phyloP scores from a whole-genome alignment of 2,888 invertebrate species.

The Luffia ferchaultella region DNA sequence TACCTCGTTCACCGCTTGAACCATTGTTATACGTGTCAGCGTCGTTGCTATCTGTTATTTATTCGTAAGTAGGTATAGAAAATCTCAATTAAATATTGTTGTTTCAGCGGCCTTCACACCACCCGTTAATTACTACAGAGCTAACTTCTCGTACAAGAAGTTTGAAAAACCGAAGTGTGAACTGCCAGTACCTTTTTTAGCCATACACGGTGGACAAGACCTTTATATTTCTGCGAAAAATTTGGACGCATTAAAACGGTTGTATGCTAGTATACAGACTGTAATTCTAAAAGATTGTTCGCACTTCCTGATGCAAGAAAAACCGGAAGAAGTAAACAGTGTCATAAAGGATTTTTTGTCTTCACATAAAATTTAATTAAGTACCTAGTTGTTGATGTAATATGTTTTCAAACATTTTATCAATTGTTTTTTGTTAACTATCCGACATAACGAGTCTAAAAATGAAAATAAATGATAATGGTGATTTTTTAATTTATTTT shows the following conservation, averaged over 20 bases:
- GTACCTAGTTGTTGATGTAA: too few species aligned
- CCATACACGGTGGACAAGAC: conserved; percentile 52
- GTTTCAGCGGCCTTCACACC: conserved; percentile 58
- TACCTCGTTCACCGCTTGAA: background rate
- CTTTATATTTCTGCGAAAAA: conserved; percentile 28
- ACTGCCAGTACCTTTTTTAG: conserved; percentile 45
- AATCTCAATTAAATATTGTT: conserved; percentile 6
- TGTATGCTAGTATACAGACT: conserved; percentile 46
- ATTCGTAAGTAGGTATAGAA: background rate
- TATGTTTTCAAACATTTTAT: too few species aligned
- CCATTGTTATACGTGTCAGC: background rate
- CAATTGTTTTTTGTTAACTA: too few species aligned
- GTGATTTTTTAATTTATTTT: too few species aligned
- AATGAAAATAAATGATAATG: too few species aligned
- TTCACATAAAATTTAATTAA: too few species aligned
- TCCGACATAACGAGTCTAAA: too few species aligned
- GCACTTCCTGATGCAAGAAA: conserved; percentile 66
- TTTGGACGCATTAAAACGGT: conserved; percentile 35
- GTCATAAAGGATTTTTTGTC: conserved; percentile 51
- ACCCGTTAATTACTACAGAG: conserved; percentile 67
- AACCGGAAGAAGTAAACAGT: conserved; percentile 56
- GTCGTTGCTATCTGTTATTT: background rate
- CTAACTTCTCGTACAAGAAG: conserved; percentile 33
- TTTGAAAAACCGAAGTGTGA: conserved; percentile 26
- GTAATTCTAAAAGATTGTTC: conserved; percentile 43